A percentile compares a stretch with the other conserved stretches of the same genome.
Conservation (phyloP, 2,797 vertebrate species). For the Furcifer pardalis region DNA sequence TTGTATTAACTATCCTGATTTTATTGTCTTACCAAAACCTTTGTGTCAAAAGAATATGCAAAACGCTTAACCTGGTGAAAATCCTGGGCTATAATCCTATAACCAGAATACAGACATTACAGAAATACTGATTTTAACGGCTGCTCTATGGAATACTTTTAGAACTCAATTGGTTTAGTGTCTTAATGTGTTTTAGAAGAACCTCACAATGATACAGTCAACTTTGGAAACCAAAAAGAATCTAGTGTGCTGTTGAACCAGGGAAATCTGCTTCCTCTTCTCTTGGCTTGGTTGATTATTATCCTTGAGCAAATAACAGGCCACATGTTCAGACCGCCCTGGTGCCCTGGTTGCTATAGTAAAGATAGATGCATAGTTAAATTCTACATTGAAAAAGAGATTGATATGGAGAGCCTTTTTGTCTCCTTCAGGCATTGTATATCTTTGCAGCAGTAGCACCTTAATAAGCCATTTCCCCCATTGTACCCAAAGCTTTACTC, state of each 20-base stretch:
- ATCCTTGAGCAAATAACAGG: constrained; percentile 82
- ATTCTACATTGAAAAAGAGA: constrained; percentile 57
- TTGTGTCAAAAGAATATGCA: background rate
- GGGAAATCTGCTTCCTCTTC: constrained; percentile 75
- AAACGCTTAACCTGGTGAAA: background rate
- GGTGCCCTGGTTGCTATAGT: constrained; percentile 77
- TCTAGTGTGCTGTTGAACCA: constrained; percentile 72
- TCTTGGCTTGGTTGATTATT: constrained; percentile 83
- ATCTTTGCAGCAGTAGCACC: constrained; percentile 25
- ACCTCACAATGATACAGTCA: constrained; percentile 58
- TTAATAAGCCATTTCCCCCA: constrained; percentile 39
- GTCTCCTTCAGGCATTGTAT: constrained; percentile 21
- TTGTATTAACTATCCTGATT: background rate
- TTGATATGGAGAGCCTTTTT: constrained; percentile 49
- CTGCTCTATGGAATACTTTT: constrained; percentile 14
- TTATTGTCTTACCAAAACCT: background rate
- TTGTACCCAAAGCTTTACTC: constrained; percentile 34
- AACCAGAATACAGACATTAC: background rate
- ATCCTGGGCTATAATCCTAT: background rate
- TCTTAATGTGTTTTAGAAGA: constrained; percentile 48
- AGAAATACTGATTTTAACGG: background rate
- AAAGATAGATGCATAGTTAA: constrained; percentile 64
- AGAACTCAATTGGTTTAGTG: constrained; percentile 30
- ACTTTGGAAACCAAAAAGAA: constrained; percentile 68
- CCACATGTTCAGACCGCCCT: constrained; percentile 81